Evolutionary conservation across 1,140 invertebrate genomes (phyloP).

Genomic region (Brachionus calyciflorus): DNA sequence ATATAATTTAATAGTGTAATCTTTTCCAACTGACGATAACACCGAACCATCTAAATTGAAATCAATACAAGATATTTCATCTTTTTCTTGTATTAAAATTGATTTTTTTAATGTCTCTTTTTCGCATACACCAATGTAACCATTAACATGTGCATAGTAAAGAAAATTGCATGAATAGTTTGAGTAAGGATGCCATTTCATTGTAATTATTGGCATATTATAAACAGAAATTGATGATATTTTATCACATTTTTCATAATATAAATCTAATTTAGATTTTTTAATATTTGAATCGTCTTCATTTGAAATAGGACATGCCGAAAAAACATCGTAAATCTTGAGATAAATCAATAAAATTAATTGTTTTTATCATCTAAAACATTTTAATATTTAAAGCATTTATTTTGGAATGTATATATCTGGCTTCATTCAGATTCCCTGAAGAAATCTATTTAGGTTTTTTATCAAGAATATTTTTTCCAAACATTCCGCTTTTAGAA

Average conservation of each 20-base stretch:
- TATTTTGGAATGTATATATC: neutral
- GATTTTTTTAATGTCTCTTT: neutral
- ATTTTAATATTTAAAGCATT: neutral
- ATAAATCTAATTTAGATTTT: neutral
- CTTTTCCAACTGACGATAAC: constrained; percentile 11
- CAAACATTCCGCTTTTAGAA: no score
- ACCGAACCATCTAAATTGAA: neutral
- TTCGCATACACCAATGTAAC: constrained; percentile 5
- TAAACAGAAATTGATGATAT: neutral
- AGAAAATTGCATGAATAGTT: constrained; percentile 10
- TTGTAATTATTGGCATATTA: constrained; percentile 40
- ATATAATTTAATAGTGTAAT: constrained; percentile 11
- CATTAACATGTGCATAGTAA: constrained; percentile 43
- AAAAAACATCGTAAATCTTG: constrained; percentile 34
- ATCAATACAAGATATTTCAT: constrained; percentile 38
- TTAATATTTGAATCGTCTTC: neutral
- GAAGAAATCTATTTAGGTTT: no score
- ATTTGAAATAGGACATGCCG: neutral
- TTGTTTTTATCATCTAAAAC: neutral
- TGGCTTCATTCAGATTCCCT: no score
- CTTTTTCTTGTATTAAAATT: constrained; percentile 28
- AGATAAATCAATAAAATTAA: neutral
- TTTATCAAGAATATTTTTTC: no score
- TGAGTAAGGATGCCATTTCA: constrained; percentile 44
- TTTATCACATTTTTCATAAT: neutral